Conservation (phyloP, 2,888 invertebrate genomes). For the Automeris io region DNA sequence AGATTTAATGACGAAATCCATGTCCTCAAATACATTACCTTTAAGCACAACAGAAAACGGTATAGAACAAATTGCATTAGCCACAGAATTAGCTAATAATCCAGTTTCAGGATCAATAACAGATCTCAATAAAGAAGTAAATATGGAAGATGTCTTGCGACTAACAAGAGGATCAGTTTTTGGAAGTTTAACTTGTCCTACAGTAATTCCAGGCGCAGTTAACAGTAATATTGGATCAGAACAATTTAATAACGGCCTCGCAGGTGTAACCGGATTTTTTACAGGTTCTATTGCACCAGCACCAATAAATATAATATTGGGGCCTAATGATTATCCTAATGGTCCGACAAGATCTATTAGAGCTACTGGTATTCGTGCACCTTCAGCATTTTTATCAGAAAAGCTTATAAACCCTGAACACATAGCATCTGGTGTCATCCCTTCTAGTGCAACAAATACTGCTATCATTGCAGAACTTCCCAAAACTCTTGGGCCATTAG, state of each 20-base stretch:
- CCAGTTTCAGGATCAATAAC: not conserved
- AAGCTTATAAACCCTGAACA: not conserved
- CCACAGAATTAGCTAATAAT: not conserved
- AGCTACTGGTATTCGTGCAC: not conserved
- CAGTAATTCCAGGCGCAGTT: not conserved
- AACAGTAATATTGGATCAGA: not conserved
- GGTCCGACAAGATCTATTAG: not conserved
- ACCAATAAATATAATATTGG: not conserved
- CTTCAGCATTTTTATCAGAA: not conserved
- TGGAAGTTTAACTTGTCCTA: not conserved
- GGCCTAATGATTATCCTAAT: not conserved
- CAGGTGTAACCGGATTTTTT: not conserved
- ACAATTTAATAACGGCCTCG: not conserved
- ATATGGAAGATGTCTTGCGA: not conserved
- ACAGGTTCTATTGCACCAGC: not conserved
- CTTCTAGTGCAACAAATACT: not conserved
- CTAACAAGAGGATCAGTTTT: slow-evolving; percentile 1
- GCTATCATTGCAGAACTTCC: not conserved
- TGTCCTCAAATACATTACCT: not conserved
- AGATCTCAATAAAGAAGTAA: not conserved
- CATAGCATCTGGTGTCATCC: not conserved
- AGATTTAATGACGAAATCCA: not conserved
- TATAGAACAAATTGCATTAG: no score
- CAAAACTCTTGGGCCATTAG: not conserved
- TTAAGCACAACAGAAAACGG: no score